Evolutionary conservation across 2,797 vertebrate genomes (phyloP).

Genomic region (Myotis vivesi): DNA sequence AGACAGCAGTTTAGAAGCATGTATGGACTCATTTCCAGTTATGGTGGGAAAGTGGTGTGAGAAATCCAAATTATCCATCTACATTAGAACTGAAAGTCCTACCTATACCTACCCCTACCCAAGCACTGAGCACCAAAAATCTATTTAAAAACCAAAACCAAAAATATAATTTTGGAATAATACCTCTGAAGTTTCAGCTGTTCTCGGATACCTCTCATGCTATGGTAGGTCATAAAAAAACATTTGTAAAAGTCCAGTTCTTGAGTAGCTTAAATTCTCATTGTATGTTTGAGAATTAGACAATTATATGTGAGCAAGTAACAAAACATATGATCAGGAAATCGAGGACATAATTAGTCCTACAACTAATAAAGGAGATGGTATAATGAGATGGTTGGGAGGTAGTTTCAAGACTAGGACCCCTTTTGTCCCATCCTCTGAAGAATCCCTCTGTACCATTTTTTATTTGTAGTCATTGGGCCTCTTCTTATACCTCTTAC

Average conservation of each 20-base stretch:
- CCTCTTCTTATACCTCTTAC: not conserved
- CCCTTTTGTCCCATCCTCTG: not conserved
- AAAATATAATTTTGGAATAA: not conserved
- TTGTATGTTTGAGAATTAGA: slow-evolving; percentile 23
- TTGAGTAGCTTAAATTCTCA: slow-evolving; percentile 22
- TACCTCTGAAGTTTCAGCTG: not conserved
- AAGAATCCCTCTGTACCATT: not conserved
- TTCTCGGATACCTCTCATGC: not conserved
- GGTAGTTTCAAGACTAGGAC: not conserved
- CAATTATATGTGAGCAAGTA: not conserved
- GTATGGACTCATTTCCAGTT: not conserved
- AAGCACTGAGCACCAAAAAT: not conserved
- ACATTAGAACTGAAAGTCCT: not conserved
- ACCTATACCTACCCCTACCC: not conserved
- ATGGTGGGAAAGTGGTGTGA: not conserved
- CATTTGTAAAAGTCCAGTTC: not conserved
- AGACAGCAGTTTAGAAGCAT: not conserved
- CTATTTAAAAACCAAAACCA: slow-evolving; percentile 8
- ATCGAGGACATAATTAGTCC: not conserved
- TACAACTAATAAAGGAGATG: not conserved
- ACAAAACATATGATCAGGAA: not conserved
- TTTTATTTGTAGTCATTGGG: not conserved
- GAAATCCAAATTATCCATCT: not conserved
- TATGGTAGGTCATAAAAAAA: not conserved
- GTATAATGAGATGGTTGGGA: not conserved